Evolutionary conservation across 1,140 invertebrate genomes (phyloP), one percentile per base, ranked within the genome.

Genomic region (Solenopsis fugax): DNA sequence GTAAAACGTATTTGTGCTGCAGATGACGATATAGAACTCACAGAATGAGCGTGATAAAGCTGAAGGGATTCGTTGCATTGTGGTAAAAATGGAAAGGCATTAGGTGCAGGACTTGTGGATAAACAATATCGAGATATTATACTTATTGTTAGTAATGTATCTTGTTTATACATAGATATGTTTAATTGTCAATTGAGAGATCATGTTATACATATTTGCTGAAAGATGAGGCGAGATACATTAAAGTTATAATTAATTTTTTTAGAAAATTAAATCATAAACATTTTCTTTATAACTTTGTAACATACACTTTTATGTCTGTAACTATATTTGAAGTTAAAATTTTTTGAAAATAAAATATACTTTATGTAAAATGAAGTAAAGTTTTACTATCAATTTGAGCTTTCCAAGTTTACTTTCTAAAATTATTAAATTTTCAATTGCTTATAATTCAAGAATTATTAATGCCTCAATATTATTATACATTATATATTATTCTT

Each of bases 1-100:
- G 80, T 84, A 50, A 84, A 84, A 84, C 80, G 56, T 84, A 75
- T 75, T 84, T 84, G 54, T 50, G 69, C 69, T 60, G 69, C 45
- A n/a, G 24, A 71, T 34, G 50, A 45, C 80, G 54, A 73, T 58
- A 73, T 58, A 58, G 69, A 75, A 73, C 41, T 48, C 54, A n/a
- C 45, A 29, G 80, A 84, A 75, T 73, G 54, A 75, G 54, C 54
- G 69, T 75, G 69, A 84, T 84, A 84, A 84, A 84, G 41, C 69
- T 84, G 45, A 84, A 75, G 75, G 80, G 72, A 69, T 73, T 48
- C 54, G 41, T 56, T 41, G 10, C 54, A 37, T 37, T 60, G 54
- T 48, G 41, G n/a, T 60, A 50, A 75, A 62, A 75, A 41, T 41
- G 29, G 24, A 41, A 60, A 18, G 29, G 18, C 41, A 24, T 24